A percentile compares a stretch with the other conserved stretches of the same genome.
phyloP scores from a whole-genome alignment of 2,888 invertebrate genomes.

The Andrena camellia region DNA sequence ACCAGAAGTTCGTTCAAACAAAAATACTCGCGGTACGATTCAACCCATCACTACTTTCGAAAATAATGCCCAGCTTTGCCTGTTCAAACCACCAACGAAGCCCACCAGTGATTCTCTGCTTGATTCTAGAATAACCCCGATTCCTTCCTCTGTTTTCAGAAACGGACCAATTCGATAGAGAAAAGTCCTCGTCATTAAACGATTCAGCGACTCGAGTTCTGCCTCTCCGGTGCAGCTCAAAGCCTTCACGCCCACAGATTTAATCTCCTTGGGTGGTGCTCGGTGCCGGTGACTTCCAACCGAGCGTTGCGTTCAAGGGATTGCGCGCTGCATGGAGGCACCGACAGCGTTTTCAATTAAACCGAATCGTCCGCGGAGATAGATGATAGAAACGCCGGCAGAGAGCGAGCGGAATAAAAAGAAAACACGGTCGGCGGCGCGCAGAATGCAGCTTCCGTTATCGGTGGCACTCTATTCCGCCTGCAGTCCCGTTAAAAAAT shows the following conservation, averaged over 20 bases:
- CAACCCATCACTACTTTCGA: too few species aligned
- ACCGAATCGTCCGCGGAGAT: neutral
- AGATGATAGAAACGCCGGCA: slow-evolving; percentile 2
- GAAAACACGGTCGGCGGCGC: neutral
- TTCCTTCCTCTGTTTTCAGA: too few species aligned
- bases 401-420: slow-evolving; percentile 6
- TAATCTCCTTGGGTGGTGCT: neutral
- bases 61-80: too few species aligned
- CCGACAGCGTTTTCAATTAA: slow-evolving; percentile 22
- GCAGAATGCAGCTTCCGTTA: slow-evolving; percentile 15
- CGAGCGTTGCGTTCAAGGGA: slow-evolving; percentile 2
- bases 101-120: too few species aligned
- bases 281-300: slow-evolving; percentile 1
- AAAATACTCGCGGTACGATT: too few species aligned
- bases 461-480: slow-evolving; percentile 18
- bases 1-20: too few species aligned
- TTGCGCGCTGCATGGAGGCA: slow-evolving; percentile 1
- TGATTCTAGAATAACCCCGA: too few species aligned
- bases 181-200: too few species aligned
- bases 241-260: neutral
- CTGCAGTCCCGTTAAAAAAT: slow-evolving; percentile 24
- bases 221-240: too few species aligned
- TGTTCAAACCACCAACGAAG: too few species aligned
- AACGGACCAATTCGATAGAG: too few species aligned
- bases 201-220: too few species aligned